phyloP scores from a whole-genome alignment of 2,113 vertebrate species.

The Callipepla californica region DNA sequence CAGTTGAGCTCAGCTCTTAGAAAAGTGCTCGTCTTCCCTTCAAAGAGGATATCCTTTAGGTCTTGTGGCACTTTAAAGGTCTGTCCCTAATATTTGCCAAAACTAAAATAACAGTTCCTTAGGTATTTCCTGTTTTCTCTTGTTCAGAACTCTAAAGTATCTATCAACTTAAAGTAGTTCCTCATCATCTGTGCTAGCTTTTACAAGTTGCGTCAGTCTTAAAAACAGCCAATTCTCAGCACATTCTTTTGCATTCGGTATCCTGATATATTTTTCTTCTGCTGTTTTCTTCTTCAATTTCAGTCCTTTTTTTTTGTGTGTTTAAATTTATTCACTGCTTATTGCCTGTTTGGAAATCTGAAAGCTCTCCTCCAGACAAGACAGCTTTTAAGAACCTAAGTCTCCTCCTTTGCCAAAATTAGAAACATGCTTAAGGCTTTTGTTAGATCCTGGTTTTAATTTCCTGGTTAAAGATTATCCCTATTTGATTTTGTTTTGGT shows the following conservation, averaged over 20 bases:
- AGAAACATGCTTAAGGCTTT: constrained; percentile 5
- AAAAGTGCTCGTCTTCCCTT: constrained; percentile 1
- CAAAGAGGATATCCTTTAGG: constrained; percentile 52
- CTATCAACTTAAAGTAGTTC: constrained; percentile 29
- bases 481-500: neutral
- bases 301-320: neutral
- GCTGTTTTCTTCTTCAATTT: neutral
- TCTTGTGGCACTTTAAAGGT: constrained; percentile 40
- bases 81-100: constrained; percentile 39
- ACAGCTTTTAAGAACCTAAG: neutral
- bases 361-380: neutral
- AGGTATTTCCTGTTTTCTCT: constrained; percentile 62
- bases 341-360: neutral
- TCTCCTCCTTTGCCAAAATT: constrained; percentile 27
- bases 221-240: neutral
- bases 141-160: constrained; percentile 12
- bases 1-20: neutral
- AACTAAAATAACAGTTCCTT: constrained; percentile 48
- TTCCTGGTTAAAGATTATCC: constrained; percentile 30
- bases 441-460: constrained; percentile 42
- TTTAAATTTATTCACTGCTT: neutral
- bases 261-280: neutral
- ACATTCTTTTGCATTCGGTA: neutral
- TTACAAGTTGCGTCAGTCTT: neutral
- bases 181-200: neutral